Conservation (phyloP, 1,140 invertebrate genomes). For the Drosophila busckii region DNA sequence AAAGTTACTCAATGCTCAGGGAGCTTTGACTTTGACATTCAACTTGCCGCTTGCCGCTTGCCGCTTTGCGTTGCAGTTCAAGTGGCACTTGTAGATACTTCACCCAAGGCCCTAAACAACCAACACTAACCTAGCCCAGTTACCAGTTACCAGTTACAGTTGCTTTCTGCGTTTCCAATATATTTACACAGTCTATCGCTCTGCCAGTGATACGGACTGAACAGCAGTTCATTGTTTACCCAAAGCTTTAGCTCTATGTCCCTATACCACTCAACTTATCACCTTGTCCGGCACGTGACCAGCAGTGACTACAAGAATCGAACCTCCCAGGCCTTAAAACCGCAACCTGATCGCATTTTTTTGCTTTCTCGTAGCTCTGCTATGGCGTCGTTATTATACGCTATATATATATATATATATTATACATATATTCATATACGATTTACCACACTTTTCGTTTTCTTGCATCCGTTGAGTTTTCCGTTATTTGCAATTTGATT, state of each 20-base stretch:
- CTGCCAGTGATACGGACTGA: constrained; percentile 5
- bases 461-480: constrained; percentile 28
- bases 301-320: constrained; percentile 5
- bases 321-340: not conserved
- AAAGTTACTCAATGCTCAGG: constrained; percentile 1
- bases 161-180: constrained; percentile 1
- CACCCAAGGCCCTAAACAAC: constrained; percentile 22
- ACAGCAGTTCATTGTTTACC: no score
- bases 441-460: constrained; percentile 18
- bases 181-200: constrained; percentile 41
- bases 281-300: constrained; percentile 43
- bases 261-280: constrained; percentile 23
- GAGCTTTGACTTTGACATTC: constrained; percentile 38
- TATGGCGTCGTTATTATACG: constrained; percentile 34
- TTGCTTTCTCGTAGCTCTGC: no score
- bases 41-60: no score
- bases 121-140: constrained; percentile 37
- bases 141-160: constrained; percentile 34
- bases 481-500: constrained; percentile 43
- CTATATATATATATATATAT: constrained; percentile 1
- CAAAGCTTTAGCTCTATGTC: no score
- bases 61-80: constrained; percentile 32
- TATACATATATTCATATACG: not conserved
- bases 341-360: constrained; percentile 11
- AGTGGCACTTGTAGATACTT: constrained; percentile 26